Evolutionary conservation across 2,113 vertebrate genomes (phyloP).

Genomic region (Trematocara marginatum): DNA sequence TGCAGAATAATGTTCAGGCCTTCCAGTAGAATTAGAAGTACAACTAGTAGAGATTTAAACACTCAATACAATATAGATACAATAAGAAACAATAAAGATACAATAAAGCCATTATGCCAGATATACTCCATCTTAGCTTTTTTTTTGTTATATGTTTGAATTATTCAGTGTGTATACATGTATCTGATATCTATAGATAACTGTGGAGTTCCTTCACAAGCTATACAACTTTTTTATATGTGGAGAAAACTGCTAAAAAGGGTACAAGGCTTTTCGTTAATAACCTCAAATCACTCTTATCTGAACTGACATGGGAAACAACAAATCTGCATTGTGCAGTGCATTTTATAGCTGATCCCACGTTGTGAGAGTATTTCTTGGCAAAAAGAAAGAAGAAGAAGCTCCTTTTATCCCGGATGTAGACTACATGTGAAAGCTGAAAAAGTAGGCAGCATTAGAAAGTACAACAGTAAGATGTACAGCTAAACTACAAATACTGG

Average conservation of each 20-base stretch:
- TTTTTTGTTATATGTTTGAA: no score
- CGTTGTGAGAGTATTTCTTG: not conserved
- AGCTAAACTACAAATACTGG: no score
- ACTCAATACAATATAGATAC: not conserved
- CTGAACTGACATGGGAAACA: not conserved
- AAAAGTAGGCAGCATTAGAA: not conserved
- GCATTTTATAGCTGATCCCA: not conserved
- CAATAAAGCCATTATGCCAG: not conserved
- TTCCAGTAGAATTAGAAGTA: not conserved
- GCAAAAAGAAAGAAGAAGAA: no score
- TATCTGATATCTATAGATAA: no score
- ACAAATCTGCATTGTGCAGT: not conserved
- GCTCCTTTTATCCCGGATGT: not conserved
- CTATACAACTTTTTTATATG: no score
- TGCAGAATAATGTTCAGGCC: not conserved
- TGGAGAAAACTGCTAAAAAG: slow-evolving; percentile 90
- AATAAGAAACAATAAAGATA: not conserved
- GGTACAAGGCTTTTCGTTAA: slow-evolving; percentile 58
- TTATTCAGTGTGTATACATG: no score
- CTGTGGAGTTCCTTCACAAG: no score
- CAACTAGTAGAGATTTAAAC: not conserved
- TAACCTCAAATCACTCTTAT: not conserved
- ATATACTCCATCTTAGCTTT: not conserved
- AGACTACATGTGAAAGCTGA: not conserved
- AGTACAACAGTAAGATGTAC: no score